These are phyloP conservation scores for Panopea generosa DNA, from an alignment of 2,888 invertebrate genomes.

Conservation along the genomic window DNA sequence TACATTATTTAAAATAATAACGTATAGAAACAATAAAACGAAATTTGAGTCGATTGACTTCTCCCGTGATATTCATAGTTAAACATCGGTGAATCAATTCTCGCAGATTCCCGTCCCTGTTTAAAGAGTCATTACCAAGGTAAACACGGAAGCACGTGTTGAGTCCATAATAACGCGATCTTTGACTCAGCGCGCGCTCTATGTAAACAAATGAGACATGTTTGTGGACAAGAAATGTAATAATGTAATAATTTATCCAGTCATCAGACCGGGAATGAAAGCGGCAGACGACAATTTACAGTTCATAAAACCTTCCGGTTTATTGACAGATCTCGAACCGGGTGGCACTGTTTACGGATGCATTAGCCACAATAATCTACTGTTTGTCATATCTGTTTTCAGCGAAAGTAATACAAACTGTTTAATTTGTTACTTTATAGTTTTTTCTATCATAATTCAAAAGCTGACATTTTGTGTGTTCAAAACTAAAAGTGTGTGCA, in stretches of 20 bases:
- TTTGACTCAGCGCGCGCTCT: conserved; percentile 48
- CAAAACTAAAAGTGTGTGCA: too few species aligned
- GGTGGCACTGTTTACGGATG: too few species aligned
- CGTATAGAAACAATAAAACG: too few species aligned
- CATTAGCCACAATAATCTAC: too few species aligned
- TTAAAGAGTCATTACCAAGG: conserved; percentile 52
- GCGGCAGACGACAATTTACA: conserved; percentile 34
- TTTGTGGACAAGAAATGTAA: conserved; percentile 39
- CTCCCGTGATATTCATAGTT: too few species aligned
- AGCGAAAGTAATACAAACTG: too few species aligned
- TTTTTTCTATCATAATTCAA: too few species aligned
- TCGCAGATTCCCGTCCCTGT: conserved; percentile 12
- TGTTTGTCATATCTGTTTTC: too few species aligned
- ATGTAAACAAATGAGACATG: conserved; percentile 60
- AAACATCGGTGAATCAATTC: background rate
- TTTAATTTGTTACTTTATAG: too few species aligned
- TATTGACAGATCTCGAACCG: conserved; percentile 23
- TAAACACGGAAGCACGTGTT: conserved; percentile 62
- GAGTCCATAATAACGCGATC: conserved; percentile 46
- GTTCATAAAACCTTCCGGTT: conserved; percentile 27
- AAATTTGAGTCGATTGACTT: too few species aligned
- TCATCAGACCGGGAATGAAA: conserved; percentile 29
- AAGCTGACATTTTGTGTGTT: too few species aligned
- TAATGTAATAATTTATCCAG: conserved; percentile 37
- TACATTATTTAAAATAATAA: too few species aligned